Conservation (phyloP, 2,888 invertebrate genomes). For the Sabellastarte sp. region DNA sequence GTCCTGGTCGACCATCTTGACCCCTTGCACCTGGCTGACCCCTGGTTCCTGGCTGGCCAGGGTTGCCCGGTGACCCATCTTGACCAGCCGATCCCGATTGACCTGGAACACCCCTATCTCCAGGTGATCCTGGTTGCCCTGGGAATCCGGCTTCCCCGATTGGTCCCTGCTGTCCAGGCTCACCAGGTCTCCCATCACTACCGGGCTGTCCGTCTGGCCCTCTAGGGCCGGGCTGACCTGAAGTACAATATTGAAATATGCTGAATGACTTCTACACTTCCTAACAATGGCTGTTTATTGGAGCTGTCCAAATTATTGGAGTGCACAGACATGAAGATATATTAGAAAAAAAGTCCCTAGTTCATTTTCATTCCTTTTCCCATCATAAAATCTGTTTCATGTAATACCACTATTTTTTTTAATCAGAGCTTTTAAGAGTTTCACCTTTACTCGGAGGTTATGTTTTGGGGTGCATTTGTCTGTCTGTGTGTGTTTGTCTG, state of each 20-base stretch:
- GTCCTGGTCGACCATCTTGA: conserved; percentile 9
- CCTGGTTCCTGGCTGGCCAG: conserved; percentile 5
- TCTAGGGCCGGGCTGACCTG: background rate
- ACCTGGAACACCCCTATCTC: conserved; percentile 8
- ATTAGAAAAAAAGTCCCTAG: no score
- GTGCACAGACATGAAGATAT: no score
- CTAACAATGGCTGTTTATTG: background rate
- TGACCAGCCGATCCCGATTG: background rate
- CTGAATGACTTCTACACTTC: no score
- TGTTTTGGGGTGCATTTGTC: no score
- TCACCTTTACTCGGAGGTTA: no score
- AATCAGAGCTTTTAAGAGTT: no score
- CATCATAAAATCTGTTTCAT: no score
- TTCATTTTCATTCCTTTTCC: no score
- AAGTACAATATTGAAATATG: background rate
- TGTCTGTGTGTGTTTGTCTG: no score
- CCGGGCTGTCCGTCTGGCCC: conserved; percentile 16
- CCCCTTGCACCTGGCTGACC: conserved; percentile 10
- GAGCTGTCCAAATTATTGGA: no score
- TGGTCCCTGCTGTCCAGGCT: conserved; percentile 7
- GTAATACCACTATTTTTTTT: no score
- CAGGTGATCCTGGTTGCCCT: conserved; percentile 12
- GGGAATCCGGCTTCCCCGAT: background rate
- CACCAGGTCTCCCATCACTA: conserved; percentile 15
- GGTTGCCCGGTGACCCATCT: background rate